A percentile compares a stretch with the other conserved stretches of the same genome.
Conservation (phyloP, 2,888 invertebrate genomes). For the Nomada lathburiana region DNA sequence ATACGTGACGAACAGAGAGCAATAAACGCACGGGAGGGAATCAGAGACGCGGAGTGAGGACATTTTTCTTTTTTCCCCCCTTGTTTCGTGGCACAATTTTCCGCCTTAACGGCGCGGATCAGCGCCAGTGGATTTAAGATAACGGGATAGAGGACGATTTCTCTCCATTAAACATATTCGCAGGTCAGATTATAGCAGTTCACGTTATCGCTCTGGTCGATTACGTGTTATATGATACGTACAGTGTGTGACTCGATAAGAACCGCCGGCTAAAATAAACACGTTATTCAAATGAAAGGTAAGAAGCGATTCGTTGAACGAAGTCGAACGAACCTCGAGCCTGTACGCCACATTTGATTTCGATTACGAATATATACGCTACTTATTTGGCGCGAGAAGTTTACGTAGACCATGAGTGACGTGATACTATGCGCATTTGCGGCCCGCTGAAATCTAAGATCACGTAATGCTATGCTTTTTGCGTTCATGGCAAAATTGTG, state of each 20-base stretch:
- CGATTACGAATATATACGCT: not conserved
- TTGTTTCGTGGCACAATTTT: conserved; percentile 29
- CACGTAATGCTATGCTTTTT: conserved; percentile 25
- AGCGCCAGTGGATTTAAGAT: conserved; percentile 18
- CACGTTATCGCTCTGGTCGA: conserved; percentile 29
- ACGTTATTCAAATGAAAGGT: too few relatives aligned
- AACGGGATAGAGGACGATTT: conserved; percentile 45
- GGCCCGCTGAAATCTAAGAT: conserved; percentile 7
- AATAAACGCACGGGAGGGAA: not conserved
- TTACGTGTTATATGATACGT: conserved; percentile 21
- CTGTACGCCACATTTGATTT: conserved; percentile 39
- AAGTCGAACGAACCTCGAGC: not conserved
- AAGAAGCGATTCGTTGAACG: too few relatives aligned
- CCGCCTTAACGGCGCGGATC: conserved; percentile 38
- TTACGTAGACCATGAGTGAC: not conserved
- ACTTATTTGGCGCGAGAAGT: not conserved
- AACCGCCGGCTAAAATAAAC: too few relatives aligned
- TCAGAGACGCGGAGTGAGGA: not conserved
- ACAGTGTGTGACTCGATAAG: conserved; percentile 2
- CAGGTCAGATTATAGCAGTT: conserved; percentile 36
- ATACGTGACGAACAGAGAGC: conserved; percentile 23
- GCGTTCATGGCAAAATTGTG: conserved; percentile 9
- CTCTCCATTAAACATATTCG: conserved; percentile 51
- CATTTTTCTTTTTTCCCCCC: conserved; percentile 8
- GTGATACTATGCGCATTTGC: not conserved